phyloP scores from a whole-genome alignment of 2,888 invertebrate genomes.

The Leptinotarsa haldemani region DNA sequence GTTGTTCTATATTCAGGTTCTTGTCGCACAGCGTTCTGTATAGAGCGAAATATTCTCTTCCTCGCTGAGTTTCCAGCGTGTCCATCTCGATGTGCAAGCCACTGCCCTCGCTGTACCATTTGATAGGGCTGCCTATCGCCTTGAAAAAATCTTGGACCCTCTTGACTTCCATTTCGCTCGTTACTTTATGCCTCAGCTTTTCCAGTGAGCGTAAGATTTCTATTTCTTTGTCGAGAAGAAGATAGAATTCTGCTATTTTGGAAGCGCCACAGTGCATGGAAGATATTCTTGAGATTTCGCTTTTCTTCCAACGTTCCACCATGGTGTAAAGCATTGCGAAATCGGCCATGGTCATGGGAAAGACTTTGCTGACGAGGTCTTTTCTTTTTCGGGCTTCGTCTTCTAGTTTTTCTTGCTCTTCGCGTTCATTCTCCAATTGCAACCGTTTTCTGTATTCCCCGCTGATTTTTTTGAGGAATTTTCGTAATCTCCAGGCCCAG shows the following conservation, averaged over 20 bases:
- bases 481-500: conserved; percentile 70
- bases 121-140: conserved; percentile 73
- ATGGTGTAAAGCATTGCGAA: conserved; percentile 80
- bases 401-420: conserved; percentile 66
- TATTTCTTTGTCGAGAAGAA: conserved; percentile 80
- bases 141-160: conserved; percentile 74
- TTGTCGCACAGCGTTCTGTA: conserved; percentile 76
- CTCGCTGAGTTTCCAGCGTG: conserved; percentile 82
- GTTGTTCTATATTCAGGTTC: conserved; percentile 72
- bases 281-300: conserved; percentile 74
- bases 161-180: conserved; percentile 71
- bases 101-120: conserved; percentile 69
- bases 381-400: conserved; percentile 69
- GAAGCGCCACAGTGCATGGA: conserved; percentile 75
- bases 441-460: conserved; percentile 67
- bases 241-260: conserved; percentile 77
- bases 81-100: conserved; percentile 79
- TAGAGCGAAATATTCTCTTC: conserved; percentile 78
- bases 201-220: conserved; percentile 77
- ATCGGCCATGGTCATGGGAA: conserved; percentile 77
- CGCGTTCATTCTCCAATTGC: conserved; percentile 69
- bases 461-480: conserved; percentile 67
- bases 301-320: conserved; percentile 76
- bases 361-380: conserved; percentile 75
- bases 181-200: conserved; percentile 73